These are phyloP conservation scores for Pseudococcus longispinus DNA, from an alignment of 2,888 invertebrate genomes.

Conservation along the genomic window DNA sequence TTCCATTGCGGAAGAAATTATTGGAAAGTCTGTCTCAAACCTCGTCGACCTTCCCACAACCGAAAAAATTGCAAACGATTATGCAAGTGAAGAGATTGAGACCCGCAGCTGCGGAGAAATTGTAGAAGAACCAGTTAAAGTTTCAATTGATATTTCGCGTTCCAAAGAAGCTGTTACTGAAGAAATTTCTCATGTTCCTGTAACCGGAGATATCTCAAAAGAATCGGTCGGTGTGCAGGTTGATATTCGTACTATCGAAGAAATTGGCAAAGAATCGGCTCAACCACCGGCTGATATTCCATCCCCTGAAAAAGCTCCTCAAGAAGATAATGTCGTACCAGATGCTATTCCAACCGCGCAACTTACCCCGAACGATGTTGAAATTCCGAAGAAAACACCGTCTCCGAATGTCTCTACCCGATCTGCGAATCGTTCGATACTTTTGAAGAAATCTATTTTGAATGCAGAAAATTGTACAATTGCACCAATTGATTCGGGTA, in stretches of 20 bases:
- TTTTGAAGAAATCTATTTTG: neutral
- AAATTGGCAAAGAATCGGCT: neutral
- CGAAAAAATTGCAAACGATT: neutral
- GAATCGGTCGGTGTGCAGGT: neutral
- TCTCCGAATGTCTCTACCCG: neutral
- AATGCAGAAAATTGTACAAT: neutral
- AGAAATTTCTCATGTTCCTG: neutral
- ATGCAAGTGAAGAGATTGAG: neutral
- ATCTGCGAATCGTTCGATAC: neutral
- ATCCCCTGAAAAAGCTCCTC: neutral
- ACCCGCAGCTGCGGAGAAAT: neutral
- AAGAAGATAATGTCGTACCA: neutral
- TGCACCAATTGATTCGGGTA: neutral
- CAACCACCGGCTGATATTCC: neutral
- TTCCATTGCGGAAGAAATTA: neutral
- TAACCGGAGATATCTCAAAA: neutral
- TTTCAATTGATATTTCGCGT: neutral
- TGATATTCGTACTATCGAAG: neutral
- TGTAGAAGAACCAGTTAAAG: neutral
- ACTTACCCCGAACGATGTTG: neutral
- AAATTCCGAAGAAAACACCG: neutral
- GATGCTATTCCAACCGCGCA: neutral
- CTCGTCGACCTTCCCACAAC: neutral
- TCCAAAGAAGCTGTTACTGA: neutral
- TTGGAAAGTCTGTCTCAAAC: neutral